Base-by-base conservation (phyloP, 2,113 vertebrate species). In the Scopus umbretta region DNA sequence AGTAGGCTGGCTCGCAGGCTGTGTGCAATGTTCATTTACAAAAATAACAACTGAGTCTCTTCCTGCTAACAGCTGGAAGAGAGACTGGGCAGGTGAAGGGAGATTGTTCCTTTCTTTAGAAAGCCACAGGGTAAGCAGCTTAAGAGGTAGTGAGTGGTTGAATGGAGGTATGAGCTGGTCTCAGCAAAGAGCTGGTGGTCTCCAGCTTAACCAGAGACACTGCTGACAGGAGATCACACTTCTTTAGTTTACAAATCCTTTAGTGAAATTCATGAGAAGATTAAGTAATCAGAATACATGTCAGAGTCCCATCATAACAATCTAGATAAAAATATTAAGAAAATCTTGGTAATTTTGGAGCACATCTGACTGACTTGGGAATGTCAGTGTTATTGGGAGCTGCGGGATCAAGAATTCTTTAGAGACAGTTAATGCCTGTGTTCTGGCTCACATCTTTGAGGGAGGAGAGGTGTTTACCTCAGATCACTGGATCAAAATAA, bases 101-200 rank as follows among this genome's bases (percentile, higher is more conserved):
- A 67, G 12, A 30, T 3, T 13, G n/a, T 17, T 84, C 23, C 34
- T 47, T 17, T 16, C 49, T 26, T 1, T 4, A 36, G 21, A 40
- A 43, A 71, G 32, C 20, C 7, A 1, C 3, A 5, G 26, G 47
- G 20, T 22, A n/a, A n/a, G 27, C 42, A 42, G 53, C 38, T 84
- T 43, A 15, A 32, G 27, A 43, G 47, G 7, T 6, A 27, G 1
- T 0, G 18, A 45, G 19, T 9, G 6, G 17, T 6, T 13, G 11
- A 36, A 38, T 1, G 22, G 22, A 73, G 42, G 7, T 2, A 2
- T 0, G 1, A 80, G 56, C 20, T 22, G 22, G 14, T 42, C 34
- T 52, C 38, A 40, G 43, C 19, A 43, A 45, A 7, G 30, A 67
- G 18, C 36, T 68, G 13, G 3, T 13, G 12, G 36, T 49, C 56